Evolutionary conservation across 2,888 invertebrate species (phyloP), one percentile per base, ranked within the genome.

Genomic region (Chrysopilus asiliformis): DNA sequence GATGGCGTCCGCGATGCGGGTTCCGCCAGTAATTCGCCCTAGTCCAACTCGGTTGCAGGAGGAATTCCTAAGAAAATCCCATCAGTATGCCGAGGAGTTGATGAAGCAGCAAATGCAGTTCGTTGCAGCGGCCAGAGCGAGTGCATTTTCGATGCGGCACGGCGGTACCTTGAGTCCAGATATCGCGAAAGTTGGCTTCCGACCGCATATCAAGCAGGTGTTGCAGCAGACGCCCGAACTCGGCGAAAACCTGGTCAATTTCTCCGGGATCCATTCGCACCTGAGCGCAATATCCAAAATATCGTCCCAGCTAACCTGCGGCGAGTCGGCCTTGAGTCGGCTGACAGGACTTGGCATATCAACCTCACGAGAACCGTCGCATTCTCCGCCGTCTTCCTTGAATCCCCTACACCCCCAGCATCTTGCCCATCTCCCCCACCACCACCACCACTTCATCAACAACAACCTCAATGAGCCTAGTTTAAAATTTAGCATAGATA

Each of bases 401-500:
- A 32, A 40, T 26, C 38, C 32, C 24, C 32, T 42, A 28, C 38
- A 56, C 50, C 44, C 53, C 47, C 46, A 53, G 50, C 46, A 52
- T 51, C 32, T 53, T 52, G 34, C 41, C 18, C 49, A 52, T 17
- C 47, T 47, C 32, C 51, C 52, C 31, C 40, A 53, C 41, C 53
- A 57, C 40, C 55, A 46, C 43, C 50, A 51, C 42, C 57, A 47
- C 5, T 49, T 51, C 19, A 46, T 50, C 16, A 56, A 59, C 25
- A 57, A 62, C 39, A 56, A 61, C 43, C 45, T 65, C 3, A 70
- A 73, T 42, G 74, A 74, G 42, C 66, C 66, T 31, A 71, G 71
- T 47, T 58, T 87, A 19, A 79, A 81, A 48, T 87, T 86, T 65
- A 85, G 85, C 52, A 85, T 89, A 55, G 83, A 82, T 51, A 86